A percentile compares a stretch with the other conserved stretches of the same genome.
phyloP scores from a whole-genome alignment of 2,888 invertebrate genomes.

The Pseudeuparius sepicola region DNA sequence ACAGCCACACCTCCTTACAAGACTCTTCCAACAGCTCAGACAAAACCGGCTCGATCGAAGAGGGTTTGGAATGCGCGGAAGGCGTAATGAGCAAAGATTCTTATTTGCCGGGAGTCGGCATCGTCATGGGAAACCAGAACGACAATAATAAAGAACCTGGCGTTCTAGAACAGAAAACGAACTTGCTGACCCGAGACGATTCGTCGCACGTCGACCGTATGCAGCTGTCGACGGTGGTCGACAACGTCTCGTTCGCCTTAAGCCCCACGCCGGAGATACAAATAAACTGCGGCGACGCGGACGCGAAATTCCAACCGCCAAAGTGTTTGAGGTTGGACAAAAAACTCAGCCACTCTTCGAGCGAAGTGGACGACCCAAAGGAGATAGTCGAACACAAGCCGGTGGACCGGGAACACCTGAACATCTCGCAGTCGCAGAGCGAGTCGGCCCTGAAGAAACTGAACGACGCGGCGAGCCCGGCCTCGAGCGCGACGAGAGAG shows the following conservation, averaged over 20 bases:
- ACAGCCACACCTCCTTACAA: constrained; percentile 19
- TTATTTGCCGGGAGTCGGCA: constrained; percentile 53
- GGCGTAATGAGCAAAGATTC: constrained; percentile 35
- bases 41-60: no score
- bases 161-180: constrained; percentile 39
- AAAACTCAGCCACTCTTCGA: constrained; percentile 61
- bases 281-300: constrained; percentile 31
- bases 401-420: constrained; percentile 46
- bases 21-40: constrained; percentile 22
- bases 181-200: constrained; percentile 35
- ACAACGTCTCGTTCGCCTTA: constrained; percentile 34
- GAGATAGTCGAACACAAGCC: constrained; percentile 27
- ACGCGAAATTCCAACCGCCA: constrained; percentile 38
- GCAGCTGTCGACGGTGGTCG: constrained; percentile 38
- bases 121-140: constrained; percentile 43
- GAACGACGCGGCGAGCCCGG: constrained; percentile 55
- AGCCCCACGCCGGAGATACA: constrained; percentile 36
- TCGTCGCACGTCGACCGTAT: constrained; percentile 36
- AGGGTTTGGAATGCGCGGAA: constrained; percentile 33
- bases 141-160: constrained; percentile 21
- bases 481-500: constrained; percentile 53
- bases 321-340: constrained; percentile 47
- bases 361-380: constrained; percentile 46
- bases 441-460: constrained; percentile 62
- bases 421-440: constrained; percentile 67